Evolutionary conservation across 2,797 vertebrate genomes (phyloP).

Genomic region (Chelon auratus): DNA sequence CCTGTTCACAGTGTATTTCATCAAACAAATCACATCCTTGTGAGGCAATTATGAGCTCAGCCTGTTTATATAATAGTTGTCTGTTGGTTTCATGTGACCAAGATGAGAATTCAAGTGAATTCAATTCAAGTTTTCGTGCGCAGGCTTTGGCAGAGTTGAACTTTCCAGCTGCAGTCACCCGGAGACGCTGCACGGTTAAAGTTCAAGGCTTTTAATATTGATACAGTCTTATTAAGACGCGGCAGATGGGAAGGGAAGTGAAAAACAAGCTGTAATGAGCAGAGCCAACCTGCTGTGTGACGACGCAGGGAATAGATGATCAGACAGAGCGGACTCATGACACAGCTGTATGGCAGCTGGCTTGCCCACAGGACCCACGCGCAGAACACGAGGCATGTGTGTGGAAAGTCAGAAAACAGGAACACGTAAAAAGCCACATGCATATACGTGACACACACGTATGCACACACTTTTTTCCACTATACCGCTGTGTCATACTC

Average conservation of each 20-base stretch:
- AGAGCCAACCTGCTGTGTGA: conserved; percentile 74
- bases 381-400: conserved; percentile 35
- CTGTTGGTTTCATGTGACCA: conserved; percentile 24
- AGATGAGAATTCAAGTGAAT: conserved; percentile 26
- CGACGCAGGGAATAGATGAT: conserved; percentile 76
- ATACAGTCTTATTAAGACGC: conserved; percentile 75
- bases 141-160: conserved; percentile 21
- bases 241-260: conserved; percentile 78
- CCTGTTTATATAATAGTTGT: conserved; percentile 46
- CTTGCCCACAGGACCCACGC: conserved; percentile 43
- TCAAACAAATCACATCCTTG: conserved; percentile 9
- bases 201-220: conserved; percentile 68
- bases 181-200: conserved; percentile 35
- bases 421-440: conserved; percentile 4
- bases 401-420: conserved; percentile 31
- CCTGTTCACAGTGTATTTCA: conserved; percentile 7
- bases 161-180: conserved; percentile 36
- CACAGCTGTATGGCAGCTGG: conserved; percentile 79
- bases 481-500: background rate
- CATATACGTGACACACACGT: background rate
- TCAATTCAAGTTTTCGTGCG: conserved; percentile 5
- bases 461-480: background rate
- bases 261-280: conserved; percentile 86
- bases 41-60: conserved; percentile 27
- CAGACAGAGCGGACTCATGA: conserved; percentile 71